These are phyloP conservation scores for Hiodon tergisus DNA, from an alignment of 2,113 vertebrate genomes.

Conservation along the genomic window DNA sequence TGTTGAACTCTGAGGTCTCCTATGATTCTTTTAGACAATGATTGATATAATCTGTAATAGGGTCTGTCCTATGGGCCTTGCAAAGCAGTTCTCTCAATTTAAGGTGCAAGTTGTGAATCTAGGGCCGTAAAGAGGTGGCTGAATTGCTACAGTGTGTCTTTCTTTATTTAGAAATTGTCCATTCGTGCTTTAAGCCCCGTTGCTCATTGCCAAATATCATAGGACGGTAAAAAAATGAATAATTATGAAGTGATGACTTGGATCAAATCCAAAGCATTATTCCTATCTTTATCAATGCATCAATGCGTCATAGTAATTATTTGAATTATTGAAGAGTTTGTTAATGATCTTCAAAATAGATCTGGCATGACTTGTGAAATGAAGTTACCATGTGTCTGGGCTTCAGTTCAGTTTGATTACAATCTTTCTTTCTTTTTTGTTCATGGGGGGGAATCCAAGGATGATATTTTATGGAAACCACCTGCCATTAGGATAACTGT, in stretches of 20 bases:
- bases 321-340: background rate
- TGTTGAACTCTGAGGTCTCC: background rate
- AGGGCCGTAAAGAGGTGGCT: background rate
- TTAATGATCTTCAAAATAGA: background rate
- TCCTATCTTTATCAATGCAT: background rate
- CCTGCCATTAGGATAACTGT: background rate
- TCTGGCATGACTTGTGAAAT: background rate
- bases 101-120: background rate
- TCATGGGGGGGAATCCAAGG: background rate
- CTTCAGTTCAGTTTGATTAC: background rate
- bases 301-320: background rate
- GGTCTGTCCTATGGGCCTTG: constrained; percentile 1
- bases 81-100: background rate
- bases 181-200: too few relatives aligned
- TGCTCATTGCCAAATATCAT: too few relatives aligned
- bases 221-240: background rate
- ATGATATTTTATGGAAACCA: background rate
- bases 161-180: too few relatives aligned
- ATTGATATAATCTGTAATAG: background rate
- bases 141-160: background rate
- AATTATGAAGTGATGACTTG: background rate
- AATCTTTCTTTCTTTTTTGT: background rate
- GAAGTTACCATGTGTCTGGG: background rate
- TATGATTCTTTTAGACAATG: background rate
- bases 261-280: too few relatives aligned